Evolutionary conservation across 2,888 invertebrate genomes (phyloP).

Genomic region (Eupithecia centaureata): DNA sequence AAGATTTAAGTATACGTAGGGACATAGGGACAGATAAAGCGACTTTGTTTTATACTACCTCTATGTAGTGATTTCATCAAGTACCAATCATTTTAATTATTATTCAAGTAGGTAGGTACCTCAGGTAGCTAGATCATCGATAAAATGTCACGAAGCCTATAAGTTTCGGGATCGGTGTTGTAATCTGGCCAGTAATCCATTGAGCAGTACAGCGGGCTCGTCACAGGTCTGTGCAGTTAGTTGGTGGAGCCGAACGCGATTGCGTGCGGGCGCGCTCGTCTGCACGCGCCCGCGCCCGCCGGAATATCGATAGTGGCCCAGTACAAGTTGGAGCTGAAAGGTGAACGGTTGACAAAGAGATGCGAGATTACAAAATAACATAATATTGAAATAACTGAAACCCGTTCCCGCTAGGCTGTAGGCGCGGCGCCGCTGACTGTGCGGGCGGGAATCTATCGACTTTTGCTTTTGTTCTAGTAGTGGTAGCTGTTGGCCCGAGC

Average conservation of each 20-base stretch:
- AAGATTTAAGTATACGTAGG: too few relatives aligned
- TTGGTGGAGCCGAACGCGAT: conserved; percentile 27
- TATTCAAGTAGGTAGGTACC: neutral
- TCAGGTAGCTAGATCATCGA: neutral
- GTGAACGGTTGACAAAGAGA: too few relatives aligned
- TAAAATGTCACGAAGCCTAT: neutral
- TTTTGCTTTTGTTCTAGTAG: conserved; percentile 49
- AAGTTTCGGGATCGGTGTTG: conserved; percentile 3
- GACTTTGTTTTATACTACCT: too few relatives aligned
- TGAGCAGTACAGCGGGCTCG: conserved; percentile 19
- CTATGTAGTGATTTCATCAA: neutral
- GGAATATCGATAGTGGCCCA: neutral
- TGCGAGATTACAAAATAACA: too few relatives aligned
- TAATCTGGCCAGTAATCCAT: conserved; percentile 10
- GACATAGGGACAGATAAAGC: too few relatives aligned
- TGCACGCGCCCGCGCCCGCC: conserved; percentile 48
- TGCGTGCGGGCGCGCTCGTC: conserved; percentile 56
- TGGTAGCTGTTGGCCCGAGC: conserved; percentile 26
- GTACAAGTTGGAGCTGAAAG: too few relatives aligned
- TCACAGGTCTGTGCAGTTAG: conserved; percentile 27
- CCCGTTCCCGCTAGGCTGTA: neutral
- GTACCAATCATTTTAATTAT: neutral
- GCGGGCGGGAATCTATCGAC: conserved; percentile 39
- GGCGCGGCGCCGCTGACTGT: conserved; percentile 4
- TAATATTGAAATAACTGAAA: too few relatives aligned